Percentiles rank a stretch among this genome's conserved stretches.
These are phyloP conservation scores for Trichomycterus rosablanca DNA, from an alignment of 2,113 vertebrate genomes.

Conservation along the genomic window DNA sequence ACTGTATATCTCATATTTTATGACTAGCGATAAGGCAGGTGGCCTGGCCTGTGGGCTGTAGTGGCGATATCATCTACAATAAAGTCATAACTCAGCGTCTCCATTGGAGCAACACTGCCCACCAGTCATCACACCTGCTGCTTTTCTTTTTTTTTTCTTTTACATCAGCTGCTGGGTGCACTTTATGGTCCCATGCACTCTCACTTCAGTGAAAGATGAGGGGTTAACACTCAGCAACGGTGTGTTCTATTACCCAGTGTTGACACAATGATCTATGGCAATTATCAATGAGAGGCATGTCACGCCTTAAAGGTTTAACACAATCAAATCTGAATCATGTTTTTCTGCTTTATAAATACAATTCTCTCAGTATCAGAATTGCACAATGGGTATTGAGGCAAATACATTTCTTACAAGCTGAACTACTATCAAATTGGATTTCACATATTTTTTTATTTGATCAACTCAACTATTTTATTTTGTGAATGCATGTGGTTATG, in stretches of 20 bases:
- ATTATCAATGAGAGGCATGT: slow-evolving; percentile 17
- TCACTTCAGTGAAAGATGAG: slow-evolving; percentile 48
- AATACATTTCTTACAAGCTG: no score
- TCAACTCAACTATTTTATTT: no score
- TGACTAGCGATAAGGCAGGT: slow-evolving; percentile 67
- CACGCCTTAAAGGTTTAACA: not conserved
- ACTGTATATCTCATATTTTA: slow-evolving; percentile 50
- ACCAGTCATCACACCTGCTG: slow-evolving; percentile 61
- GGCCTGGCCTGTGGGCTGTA: slow-evolving; percentile 58
- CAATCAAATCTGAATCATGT: not conserved
- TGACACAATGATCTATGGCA: slow-evolving; percentile 32
- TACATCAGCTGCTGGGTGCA: slow-evolving; percentile 58
- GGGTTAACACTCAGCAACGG: slow-evolving; percentile 25
- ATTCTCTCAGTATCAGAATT: no score
- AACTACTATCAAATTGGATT: no score
- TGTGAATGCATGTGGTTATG: no score
- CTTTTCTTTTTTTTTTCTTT: slow-evolving; percentile 60
- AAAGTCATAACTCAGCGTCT: slow-evolving; percentile 66
- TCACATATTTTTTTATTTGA: no score
- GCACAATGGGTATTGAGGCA: no score
- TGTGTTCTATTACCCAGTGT: slow-evolving; percentile 24
- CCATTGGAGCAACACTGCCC: slow-evolving; percentile 58
- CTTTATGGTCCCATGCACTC: slow-evolving; percentile 60
- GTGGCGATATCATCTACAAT: slow-evolving; percentile 63
- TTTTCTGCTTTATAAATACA: no score